phyloP scores from a whole-genome alignment of 2,797 vertebrate species.

The Borostomias antarcticus region DNA sequence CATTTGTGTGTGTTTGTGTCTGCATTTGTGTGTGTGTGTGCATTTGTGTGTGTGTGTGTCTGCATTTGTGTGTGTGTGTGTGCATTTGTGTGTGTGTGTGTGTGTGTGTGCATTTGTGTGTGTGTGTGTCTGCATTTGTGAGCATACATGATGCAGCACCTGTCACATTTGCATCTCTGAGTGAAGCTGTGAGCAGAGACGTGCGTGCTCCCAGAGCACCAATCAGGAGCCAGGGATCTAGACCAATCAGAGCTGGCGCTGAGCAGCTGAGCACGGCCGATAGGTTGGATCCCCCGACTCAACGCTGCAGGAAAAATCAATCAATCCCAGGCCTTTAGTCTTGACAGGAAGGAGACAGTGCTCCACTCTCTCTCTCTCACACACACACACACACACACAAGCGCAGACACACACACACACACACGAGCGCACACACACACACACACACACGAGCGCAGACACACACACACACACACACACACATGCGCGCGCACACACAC shows the following conservation, averaged over 20 bases:
- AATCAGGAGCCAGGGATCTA: slow-evolving; percentile 16
- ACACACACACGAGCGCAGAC: background rate
- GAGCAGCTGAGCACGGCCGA: slow-evolving; percentile 4
- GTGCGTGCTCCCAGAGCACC: background rate
- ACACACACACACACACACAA: background rate
- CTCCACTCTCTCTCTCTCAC: background rate
- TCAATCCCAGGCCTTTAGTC: slow-evolving; percentile 8
- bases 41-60: background rate
- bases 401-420: background rate
- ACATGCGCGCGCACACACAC: background rate
- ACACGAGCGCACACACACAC: no score
- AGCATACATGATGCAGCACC: slow-evolving; percentile 12
- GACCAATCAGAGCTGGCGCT: slow-evolving; percentile 17
- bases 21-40: slow-evolving; percentile 15
- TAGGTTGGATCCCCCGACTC: background rate
- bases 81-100: no score
- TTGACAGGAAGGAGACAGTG: slow-evolving; percentile 3
- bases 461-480: background rate
- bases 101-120: no score
- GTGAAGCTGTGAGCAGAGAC: background rate
- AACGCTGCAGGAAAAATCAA: slow-evolving; percentile 23
- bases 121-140: slow-evolving; percentile 6
- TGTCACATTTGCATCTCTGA: background rate
- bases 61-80: background rate
- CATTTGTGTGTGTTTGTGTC: background rate